These are phyloP conservation scores for Eclectus roratus DNA, from an alignment of 2,113 vertebrate genomes.

Conservation along the genomic window DNA sequence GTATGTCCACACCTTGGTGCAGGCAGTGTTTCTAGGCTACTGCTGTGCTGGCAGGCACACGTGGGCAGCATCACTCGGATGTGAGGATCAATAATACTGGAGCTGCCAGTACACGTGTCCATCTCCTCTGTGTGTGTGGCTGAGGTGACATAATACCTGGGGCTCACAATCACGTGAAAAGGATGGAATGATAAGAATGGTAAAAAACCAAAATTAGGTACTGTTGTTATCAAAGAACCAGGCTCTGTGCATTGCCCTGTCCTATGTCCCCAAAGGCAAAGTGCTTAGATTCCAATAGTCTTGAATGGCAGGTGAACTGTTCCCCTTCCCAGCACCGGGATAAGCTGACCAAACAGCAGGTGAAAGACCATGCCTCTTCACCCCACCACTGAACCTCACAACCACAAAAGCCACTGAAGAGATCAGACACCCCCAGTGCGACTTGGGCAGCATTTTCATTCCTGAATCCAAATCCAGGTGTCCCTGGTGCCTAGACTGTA, in stretches of 20 bases:
- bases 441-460: neutral
- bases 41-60: neutral
- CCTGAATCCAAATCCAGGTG: accelerated
- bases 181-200: neutral
- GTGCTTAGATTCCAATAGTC: neutral
- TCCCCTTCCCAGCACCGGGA: neutral
- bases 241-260: neutral
- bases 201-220: neutral
- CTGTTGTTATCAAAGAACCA: neutral
- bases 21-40: conserved; percentile 5
- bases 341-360: neutral
- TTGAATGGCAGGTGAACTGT: accelerated
- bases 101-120: accelerated
- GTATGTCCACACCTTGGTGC: neutral
- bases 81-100: neutral
- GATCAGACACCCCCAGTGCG: neutral
- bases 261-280: neutral
- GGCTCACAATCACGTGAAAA: neutral
- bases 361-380: neutral
- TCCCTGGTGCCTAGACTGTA: neutral
- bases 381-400: accelerated
- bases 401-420: neutral
- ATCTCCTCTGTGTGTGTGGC: accelerated
- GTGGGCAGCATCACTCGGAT: neutral
- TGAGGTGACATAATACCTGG: neutral